Base-by-base conservation (phyloP, 2,113 vertebrate genomes). In the Petrocephalus zakoni region DNA sequence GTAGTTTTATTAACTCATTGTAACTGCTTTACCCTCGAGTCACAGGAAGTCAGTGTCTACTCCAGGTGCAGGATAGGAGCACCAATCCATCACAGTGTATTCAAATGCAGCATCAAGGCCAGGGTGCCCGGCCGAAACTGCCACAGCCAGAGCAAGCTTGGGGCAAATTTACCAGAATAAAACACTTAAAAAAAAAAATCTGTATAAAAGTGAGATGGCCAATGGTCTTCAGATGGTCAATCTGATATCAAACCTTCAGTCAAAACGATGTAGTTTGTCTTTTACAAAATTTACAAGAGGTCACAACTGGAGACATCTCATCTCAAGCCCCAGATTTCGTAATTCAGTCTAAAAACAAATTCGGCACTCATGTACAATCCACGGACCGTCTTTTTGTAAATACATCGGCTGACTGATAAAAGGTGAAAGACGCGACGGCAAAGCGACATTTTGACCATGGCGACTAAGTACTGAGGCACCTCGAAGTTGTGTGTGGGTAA, bases 381-480 rank as follows among this genome's bases (percentile, higher is more conserved):
- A 78, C 15, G 0, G 13, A 17, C 68, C 13, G 2, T 84, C 22
- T 61, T 58, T 53, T 17, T 52, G 53, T 86, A 56, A 52, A 52
- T 52, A 29, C 8, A 47, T 58, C 34, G 29, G 55, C 34, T 87
- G 34, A 42, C 42, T 87, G 37, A 47, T 15, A 17, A 64, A 87
- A 55, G 46, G 10, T 29, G 46, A 47, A 13, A 51, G 17, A 87
- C 22, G 22, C 34, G 42, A 61, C 78, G 10, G 52, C 42, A 82
- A 11, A 61, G 34, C 42, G 47, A 47, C 29, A 49, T 21, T 85
- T 53, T 22, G 5, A 87, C 53, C 29, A 29, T 21, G 51, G n/a
- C 21, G 13, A 87, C 34, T 25, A 64, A 87, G 64, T 37, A 84
- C 88, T 47, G 42, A 61, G 88, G 88, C 13, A 88, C 81, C 55